phyloP scores from a whole-genome alignment of 2,888 invertebrate genomes.

The Drosophila demipolita region DNA sequence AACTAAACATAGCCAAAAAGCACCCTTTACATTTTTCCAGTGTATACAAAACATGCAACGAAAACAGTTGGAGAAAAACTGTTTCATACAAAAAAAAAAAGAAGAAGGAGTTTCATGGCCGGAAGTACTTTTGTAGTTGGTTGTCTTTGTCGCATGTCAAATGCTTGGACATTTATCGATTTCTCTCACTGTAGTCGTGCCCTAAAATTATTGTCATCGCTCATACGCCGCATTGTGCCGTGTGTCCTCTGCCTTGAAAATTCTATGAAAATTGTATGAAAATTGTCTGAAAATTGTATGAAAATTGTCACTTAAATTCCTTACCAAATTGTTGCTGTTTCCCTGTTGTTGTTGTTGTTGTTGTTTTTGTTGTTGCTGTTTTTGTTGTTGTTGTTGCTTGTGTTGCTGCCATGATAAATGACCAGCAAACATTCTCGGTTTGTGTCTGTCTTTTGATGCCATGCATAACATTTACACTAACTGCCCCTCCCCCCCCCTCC shows the following conservation, averaged over 20 bases:
- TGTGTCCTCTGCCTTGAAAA: slow-evolving; percentile 37
- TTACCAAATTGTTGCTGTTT: slow-evolving; percentile 55
- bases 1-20: no score
- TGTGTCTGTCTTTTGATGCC: slow-evolving; percentile 38
- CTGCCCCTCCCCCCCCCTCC: slow-evolving; percentile 13
- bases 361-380: slow-evolving; percentile 17
- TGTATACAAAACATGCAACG: not conserved
- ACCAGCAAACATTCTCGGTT: slow-evolving; percentile 59
- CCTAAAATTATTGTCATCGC: slow-evolving; percentile 62
- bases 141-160: slow-evolving; percentile 40
- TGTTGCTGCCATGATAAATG: slow-evolving; percentile 67
- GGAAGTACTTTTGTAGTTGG: slow-evolving; percentile 31
- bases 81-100: slow-evolving; percentile 2
- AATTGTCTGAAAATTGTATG: slow-evolving; percentile 24
- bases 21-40: not conserved
- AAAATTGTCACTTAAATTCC: slow-evolving; percentile 77
- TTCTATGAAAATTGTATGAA: slow-evolving; percentile 66
- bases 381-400: slow-evolving; percentile 24
- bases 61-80: not conserved
- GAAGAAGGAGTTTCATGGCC: slow-evolving; percentile 13
- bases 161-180: slow-evolving; percentile 62
- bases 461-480: slow-evolving; percentile 65
- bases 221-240: slow-evolving; percentile 65
- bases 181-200: slow-evolving; percentile 27
- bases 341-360: slow-evolving; percentile 15